These are phyloP conservation scores for Dermatemys mawii DNA, from an alignment of 2,113 vertebrate species.

Conservation along the genomic window DNA sequence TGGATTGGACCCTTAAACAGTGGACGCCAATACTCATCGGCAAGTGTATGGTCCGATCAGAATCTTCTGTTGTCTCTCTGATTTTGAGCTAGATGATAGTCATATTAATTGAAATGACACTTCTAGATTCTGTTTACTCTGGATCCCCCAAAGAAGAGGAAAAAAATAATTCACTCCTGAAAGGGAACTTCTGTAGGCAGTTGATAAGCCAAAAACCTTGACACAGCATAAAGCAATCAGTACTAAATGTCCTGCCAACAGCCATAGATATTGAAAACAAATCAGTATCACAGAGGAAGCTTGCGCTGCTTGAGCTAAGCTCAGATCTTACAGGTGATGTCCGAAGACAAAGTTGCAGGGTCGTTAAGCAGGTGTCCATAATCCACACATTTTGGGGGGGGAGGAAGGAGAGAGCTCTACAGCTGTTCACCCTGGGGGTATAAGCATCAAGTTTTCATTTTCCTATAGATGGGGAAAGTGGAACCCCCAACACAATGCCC, in stretches of 20 bases:
- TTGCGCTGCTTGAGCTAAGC: background rate
- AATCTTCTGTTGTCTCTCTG: constrained; percentile 8
- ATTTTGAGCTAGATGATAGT: constrained; percentile 17
- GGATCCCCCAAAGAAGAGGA: background rate
- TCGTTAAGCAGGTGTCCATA: background rate
- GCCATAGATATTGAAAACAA: background rate
- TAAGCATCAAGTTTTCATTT: background rate
- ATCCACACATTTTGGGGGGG: background rate
- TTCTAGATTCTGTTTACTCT: constrained; percentile 13
- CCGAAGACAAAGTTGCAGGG: background rate
- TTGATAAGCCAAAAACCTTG: background rate
- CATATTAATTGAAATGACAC: constrained; percentile 26
- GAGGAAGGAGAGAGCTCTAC: background rate
- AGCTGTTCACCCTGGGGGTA: background rate
- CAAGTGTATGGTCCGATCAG: background rate
- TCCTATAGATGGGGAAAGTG: background rate
- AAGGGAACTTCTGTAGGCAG: background rate
- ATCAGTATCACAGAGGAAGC: background rate
- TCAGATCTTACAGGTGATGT: background rate
- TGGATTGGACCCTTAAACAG: background rate
- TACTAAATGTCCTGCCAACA: constrained; percentile 7
- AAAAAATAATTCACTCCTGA: constrained; percentile 15
- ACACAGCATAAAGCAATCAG: constrained; percentile 3
- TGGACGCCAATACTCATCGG: background rate
- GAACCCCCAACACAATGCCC: background rate